These are phyloP conservation scores for Tortrix viridana DNA, from an alignment of 2,888 invertebrate species.

Conservation along the genomic window DNA sequence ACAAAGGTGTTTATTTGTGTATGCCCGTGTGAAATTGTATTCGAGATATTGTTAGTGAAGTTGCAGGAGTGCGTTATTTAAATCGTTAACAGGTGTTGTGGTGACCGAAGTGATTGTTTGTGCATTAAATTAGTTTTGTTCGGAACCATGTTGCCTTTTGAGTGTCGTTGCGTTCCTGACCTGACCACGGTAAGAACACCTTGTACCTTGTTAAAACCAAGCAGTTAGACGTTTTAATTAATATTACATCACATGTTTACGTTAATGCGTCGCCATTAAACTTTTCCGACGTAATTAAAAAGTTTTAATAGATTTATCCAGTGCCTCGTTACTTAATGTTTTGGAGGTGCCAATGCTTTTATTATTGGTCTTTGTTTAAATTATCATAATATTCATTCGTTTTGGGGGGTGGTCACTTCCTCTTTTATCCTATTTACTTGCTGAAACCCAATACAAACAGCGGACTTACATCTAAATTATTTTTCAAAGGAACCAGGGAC, in stretches of 20 bases:
- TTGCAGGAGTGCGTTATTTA: constrained; percentile 43
- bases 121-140: constrained; percentile 28
- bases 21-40: constrained; percentile 65
- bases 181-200: constrained; percentile 21
- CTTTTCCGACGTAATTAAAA: neutral
- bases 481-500: too few relatives aligned
- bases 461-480: too few relatives aligned
- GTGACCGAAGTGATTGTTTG: constrained; percentile 33
- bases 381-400: too few relatives aligned
- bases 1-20: constrained; percentile 77
- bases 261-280: neutral
- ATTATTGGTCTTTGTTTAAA: too few relatives aligned
- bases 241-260: constrained; percentile 41
- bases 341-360: too few relatives aligned
- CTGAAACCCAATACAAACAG: too few relatives aligned
- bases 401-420: too few relatives aligned
- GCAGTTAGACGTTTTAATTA: constrained; percentile 41
- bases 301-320: too few relatives aligned
- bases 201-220: neutral
- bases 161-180: neutral
- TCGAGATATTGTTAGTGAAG: constrained; percentile 48
- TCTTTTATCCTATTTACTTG: too few relatives aligned
- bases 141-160: constrained; percentile 22
- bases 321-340: neutral
- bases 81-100: constrained; percentile 54